These are phyloP conservation scores for Harmothoe impar DNA, from an alignment of 2,888 invertebrate genomes.

Conservation along the genomic window DNA sequence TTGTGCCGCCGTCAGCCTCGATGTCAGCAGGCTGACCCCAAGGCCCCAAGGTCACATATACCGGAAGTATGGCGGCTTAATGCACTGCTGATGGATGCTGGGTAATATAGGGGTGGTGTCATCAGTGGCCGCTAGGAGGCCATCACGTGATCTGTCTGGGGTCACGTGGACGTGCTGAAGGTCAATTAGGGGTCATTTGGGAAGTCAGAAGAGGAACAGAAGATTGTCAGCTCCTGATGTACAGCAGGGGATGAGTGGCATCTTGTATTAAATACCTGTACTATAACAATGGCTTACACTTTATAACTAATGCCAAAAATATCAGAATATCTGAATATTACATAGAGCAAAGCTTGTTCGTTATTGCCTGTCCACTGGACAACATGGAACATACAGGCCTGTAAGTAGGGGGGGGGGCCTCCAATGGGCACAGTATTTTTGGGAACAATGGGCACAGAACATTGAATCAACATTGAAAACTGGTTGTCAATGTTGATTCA, in stretches of 20 bases:
- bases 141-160: neutral
- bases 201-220: neutral
- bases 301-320: too few relatives aligned
- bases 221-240: neutral
- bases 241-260: neutral
- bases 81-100: neutral
- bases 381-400: too few relatives aligned
- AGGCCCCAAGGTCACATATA: neutral
- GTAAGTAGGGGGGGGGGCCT: too few relatives aligned
- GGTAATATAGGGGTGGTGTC: neutral
- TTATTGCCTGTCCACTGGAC: too few relatives aligned
- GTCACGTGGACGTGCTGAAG: slow-evolving; percentile 13
- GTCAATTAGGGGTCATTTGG: neutral
- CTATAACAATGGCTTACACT: too few relatives aligned
- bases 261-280: too few relatives aligned
- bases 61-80: neutral
- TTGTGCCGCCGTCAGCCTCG: neutral
- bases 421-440: too few relatives aligned
- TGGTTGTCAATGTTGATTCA: too few relatives aligned
- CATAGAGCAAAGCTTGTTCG: too few relatives aligned
- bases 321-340: too few relatives aligned
- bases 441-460: too few relatives aligned
- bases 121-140: neutral
- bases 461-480: too few relatives aligned
- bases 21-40: neutral